Conservation (phyloP, 64 coral and sea anemone species). For the Catalaphyllia jardinei region DNA sequence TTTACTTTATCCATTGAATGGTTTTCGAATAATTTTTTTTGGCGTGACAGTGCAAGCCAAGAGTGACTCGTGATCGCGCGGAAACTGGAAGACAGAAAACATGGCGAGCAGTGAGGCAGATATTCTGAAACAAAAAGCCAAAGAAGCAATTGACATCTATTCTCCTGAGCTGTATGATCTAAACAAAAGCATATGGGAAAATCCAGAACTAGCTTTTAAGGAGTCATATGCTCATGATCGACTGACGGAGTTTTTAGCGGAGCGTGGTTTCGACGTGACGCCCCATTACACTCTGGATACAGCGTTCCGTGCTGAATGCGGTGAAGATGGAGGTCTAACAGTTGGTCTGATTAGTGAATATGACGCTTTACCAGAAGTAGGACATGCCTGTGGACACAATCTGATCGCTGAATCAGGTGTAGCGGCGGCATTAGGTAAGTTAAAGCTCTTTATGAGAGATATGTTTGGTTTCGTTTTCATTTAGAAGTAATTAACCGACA, state of each 20-base stretch:
- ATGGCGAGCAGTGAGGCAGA: background rate
- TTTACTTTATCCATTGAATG: no score
- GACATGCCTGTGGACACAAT: slow-evolving; percentile 90
- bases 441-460: background rate
- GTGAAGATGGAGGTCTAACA: slow-evolving; percentile 55
- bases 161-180: slow-evolving; percentile 44
- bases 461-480: background rate
- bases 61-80: no score
- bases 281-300: slow-evolving; percentile 46
- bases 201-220: slow-evolving; percentile 64
- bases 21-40: no score
- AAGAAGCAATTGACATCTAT: slow-evolving; percentile 37
- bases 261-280: slow-evolving; percentile 40
- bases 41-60: no score
- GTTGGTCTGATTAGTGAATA: slow-evolving; percentile 81
- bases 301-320: slow-evolving; percentile 57
- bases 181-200: slow-evolving; percentile 71
- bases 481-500: no score
- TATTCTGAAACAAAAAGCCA: slow-evolving; percentile 31
- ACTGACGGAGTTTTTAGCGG: slow-evolving; percentile 60
- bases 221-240: slow-evolving; percentile 53
- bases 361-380: slow-evolving; percentile 84
- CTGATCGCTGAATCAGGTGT: slow-evolving; percentile 77
- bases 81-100: background rate
- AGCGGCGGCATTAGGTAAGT: slow-evolving; percentile 72